phyloP scores from a whole-genome alignment of 1,140 invertebrate genomes.

The Elysia chlorotica region DNA sequence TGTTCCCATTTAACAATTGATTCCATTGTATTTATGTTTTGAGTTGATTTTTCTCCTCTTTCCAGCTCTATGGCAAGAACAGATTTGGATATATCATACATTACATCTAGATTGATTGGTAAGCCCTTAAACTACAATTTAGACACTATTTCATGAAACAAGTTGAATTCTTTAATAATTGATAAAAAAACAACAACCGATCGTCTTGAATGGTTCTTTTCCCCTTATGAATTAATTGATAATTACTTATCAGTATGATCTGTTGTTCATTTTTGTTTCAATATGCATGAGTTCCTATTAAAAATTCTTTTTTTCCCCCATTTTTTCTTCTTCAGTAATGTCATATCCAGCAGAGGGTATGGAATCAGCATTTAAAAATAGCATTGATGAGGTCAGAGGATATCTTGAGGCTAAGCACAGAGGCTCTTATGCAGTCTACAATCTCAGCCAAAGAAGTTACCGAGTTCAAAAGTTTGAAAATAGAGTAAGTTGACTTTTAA shows the following conservation, averaged over 20 bases:
- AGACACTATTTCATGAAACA: too few species aligned
- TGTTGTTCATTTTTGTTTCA: too few species aligned
- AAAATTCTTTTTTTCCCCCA: too few species aligned
- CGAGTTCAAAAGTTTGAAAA: slow-evolving; percentile 66
- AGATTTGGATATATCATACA: slow-evolving; percentile 88
- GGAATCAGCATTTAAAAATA: slow-evolving; percentile 91
- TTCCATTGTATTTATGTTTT: too few species aligned
- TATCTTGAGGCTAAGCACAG: slow-evolving; percentile 71
- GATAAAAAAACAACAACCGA: too few species aligned
- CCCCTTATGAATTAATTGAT: too few species aligned
- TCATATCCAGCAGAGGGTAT: slow-evolving; percentile 91
- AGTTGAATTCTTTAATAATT: too few species aligned
- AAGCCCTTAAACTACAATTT: slow-evolving; percentile 28
- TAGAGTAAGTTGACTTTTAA: slow-evolving; percentile 46
- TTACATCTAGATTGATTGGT: slow-evolving; percentile 78
- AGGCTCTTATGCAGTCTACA: slow-evolving; percentile 78
- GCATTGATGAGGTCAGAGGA: slow-evolving; percentile 86
- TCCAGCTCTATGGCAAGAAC: slow-evolving; percentile 82
- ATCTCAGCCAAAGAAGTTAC: slow-evolving; percentile 74
- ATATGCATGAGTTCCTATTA: too few species aligned
- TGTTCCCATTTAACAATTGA: too few species aligned
- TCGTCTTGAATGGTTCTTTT: too few species aligned
- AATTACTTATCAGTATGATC: too few species aligned
- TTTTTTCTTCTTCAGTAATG: slow-evolving; percentile 78
- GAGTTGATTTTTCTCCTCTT: slow-evolving; percentile 48